Evolutionary conservation across 2,888 invertebrate species (phyloP).

Genomic region (Quadriops clusia): DNA sequence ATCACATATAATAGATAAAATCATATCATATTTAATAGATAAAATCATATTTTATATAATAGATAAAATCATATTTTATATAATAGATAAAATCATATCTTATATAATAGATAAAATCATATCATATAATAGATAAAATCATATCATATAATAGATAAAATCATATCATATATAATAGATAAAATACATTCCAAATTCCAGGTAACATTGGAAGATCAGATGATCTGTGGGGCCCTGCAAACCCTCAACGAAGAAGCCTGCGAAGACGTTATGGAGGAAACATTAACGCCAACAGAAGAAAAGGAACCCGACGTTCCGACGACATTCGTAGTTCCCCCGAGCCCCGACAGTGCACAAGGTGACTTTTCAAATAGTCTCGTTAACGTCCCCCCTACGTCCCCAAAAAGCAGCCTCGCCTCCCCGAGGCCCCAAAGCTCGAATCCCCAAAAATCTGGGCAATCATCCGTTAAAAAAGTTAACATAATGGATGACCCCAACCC

Average conservation of each 20-base stretch:
- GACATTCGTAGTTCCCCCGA: conserved; percentile 34
- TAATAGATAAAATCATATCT: too few relatives aligned
- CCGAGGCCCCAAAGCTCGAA: conserved; percentile 34
- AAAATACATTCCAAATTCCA: too few relatives aligned
- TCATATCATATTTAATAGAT: too few relatives aligned
- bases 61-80: too few relatives aligned
- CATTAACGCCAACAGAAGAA: conserved; percentile 28
- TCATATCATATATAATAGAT: too few relatives aligned
- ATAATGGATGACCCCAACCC: conserved; percentile 14
- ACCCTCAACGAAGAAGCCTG: conserved; percentile 87
- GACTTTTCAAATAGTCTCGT: conserved; percentile 22
- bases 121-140: too few relatives aligned
- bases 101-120: too few relatives aligned
- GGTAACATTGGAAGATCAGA: conserved; percentile 90
- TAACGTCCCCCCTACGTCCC: conserved; percentile 10
- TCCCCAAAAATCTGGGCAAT: conserved; percentile 16
- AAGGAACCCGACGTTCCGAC: conserved; percentile 29
- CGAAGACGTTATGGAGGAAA: conserved; percentile 75
- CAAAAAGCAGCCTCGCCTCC: conserved; percentile 36
- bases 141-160: too few relatives aligned
- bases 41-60: too few relatives aligned
- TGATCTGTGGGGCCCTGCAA: conserved; percentile 88
- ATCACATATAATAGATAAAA: too few relatives aligned
- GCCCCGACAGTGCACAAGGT: conserved; percentile 34
- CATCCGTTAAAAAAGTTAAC: conserved; percentile 12